A percentile compares a stretch with the other conserved stretches of the same genome.
These are phyloP conservation scores for Byasa hedistus DNA, from an alignment of 2,888 invertebrate species.

Conservation along the genomic window DNA sequence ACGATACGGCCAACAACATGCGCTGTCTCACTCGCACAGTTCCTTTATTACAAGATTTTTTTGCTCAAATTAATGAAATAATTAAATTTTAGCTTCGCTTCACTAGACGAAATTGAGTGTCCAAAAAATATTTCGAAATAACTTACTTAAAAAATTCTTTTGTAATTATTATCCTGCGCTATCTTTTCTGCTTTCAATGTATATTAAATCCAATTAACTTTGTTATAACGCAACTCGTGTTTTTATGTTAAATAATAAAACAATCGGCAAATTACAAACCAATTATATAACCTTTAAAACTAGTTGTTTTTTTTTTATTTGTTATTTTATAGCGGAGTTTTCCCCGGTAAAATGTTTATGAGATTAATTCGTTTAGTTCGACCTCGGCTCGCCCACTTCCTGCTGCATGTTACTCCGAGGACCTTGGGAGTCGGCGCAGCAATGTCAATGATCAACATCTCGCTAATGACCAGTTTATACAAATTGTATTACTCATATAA, in stretches of 20 bases:
- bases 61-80: too few species aligned
- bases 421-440: constrained; percentile 63
- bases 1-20: too few species aligned
- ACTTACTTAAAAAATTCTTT: too few species aligned
- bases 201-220: too few species aligned
- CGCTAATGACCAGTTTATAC: constrained; percentile 49
- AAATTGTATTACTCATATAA: constrained; percentile 36
- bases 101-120: too few species aligned
- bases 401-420: constrained; percentile 63
- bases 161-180: too few species aligned
- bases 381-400: constrained; percentile 68
- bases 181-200: too few species aligned
- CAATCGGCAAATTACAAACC: constrained; percentile 6
- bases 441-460: constrained; percentile 52
- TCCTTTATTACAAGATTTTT: too few species aligned
- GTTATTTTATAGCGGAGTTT: constrained; percentile 17
- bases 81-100: too few species aligned
- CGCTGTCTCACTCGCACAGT: too few species aligned
- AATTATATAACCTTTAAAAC: constrained; percentile 22
- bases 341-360: constrained; percentile 16
- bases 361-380: constrained; percentile 45
- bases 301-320: constrained; percentile 18
- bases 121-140: too few species aligned
- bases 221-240: background rate
- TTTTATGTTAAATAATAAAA: background rate